phyloP scores from a whole-genome alignment of 2,113 vertebrate species.

The Casuarius casuarius region DNA sequence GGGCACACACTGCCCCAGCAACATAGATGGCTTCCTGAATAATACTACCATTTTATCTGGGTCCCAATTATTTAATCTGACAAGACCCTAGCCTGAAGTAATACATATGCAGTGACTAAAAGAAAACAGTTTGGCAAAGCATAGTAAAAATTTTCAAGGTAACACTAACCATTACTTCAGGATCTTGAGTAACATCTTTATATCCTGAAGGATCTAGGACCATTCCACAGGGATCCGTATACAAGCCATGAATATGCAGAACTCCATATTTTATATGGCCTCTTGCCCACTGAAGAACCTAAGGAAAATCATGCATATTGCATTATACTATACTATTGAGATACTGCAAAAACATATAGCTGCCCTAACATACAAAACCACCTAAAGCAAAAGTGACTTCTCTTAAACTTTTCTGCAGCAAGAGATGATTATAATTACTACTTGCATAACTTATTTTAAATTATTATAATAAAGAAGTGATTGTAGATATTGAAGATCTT shows the following conservation, averaged over 20 bases:
- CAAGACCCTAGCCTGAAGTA: background rate
- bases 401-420: background rate
- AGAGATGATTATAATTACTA: background rate
- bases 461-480: background rate
- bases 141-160: background rate
- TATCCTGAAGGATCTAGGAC: slow-evolving; percentile 77
- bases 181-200: slow-evolving; percentile 79
- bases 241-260: slow-evolving; percentile 78
- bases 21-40: background rate
- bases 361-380: background rate
- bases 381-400: background rate
- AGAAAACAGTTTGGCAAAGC: background rate
- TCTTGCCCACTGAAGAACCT: slow-evolving; percentile 80
- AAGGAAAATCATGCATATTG: background rate
- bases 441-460: background rate
- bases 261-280: slow-evolving; percentile 72
- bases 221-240: slow-evolving; percentile 80
- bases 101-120: background rate
- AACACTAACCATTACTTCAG: slow-evolving; percentile 78
- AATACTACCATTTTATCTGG: background rate
- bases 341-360: background rate
- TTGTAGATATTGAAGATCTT: background rate
- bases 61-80: background rate
- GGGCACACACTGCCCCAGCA: background rate
- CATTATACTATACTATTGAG: background rate